A percentile compares a stretch with the other conserved stretches of the same genome.
Evolutionary conservation across 2,113 vertebrate species (phyloP).

Genomic region (Chelonoidis abingdonii): DNA sequence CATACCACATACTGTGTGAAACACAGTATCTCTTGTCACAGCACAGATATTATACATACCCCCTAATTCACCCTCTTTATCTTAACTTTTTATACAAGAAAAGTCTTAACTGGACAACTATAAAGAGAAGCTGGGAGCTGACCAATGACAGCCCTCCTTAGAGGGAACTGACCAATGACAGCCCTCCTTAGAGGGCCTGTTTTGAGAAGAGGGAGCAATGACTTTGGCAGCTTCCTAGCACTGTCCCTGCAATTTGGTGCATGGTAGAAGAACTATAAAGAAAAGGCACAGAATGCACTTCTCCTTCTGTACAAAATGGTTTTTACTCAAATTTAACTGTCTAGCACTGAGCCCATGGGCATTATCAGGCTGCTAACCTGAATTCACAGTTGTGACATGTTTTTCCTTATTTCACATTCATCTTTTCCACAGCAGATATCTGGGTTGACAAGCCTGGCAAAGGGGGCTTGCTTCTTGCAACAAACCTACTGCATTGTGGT

Average conservation of each 20-base stretch:
- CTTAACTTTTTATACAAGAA: neutral
- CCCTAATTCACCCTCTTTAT: rapidly evolving
- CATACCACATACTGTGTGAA: too few relatives aligned
- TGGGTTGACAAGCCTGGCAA: neutral
- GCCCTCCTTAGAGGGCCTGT: neutral
- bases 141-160: neutral
- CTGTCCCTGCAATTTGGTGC: neutral
- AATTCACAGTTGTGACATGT: neutral
- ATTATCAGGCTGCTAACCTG: neutral
- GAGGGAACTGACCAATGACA: neutral
- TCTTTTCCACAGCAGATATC: neutral
- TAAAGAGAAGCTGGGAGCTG: neutral
- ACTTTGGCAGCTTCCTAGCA: neutral
- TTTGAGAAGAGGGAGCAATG: neutral
- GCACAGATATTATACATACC: neutral
- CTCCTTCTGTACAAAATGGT: neutral
- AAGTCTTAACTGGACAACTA: neutral
- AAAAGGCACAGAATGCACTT: neutral
- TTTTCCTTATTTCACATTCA: neutral
- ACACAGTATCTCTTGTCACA: neutral
- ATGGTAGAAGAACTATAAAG: neutral
- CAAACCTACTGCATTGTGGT: neutral
- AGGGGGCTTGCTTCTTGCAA: neutral
- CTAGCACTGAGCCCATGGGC: neutral
- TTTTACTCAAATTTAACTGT: neutral